A percentile compares a stretch with the other conserved stretches of the same genome.
Evolutionary conservation across 2,113 vertebrate species (phyloP).

Genomic region (Pungitius pungitius): DNA sequence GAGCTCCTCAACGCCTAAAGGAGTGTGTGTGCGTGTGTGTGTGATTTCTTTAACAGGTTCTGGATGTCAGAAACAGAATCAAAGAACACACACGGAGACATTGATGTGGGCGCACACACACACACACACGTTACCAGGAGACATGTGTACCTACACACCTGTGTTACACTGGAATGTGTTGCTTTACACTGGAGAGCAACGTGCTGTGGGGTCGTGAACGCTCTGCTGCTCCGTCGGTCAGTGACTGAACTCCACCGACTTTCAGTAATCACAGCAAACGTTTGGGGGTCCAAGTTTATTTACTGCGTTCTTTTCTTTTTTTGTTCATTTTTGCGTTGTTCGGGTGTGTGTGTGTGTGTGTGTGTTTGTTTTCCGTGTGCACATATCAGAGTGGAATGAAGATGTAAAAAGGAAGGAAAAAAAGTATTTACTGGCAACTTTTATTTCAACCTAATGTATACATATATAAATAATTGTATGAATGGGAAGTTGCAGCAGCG

Average conservation of each 20-base stretch:
- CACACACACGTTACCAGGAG: not conserved
- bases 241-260: constrained; percentile 35
- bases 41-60: constrained; percentile 12
- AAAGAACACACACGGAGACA: not conserved
- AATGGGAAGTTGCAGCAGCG: not conserved
- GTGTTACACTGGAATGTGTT: not conserved
- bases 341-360: constrained; percentile 17
- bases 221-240: not conserved
- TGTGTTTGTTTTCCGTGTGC: constrained; percentile 44
- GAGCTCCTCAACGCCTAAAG: constrained; percentile 83
- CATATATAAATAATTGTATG: constrained; percentile 2
- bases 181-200: not conserved
- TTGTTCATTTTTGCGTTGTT: constrained; percentile 25
- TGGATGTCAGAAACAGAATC: constrained; percentile 27
- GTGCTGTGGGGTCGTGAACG: not conserved
- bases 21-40: constrained; percentile 4
- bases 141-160: not conserved
- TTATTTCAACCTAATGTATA: too few relatives aligned
- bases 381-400: constrained; percentile 23
- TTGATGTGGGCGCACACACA: not conserved
- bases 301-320: not conserved
- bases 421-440: constrained; percentile 21
- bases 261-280: not conserved
- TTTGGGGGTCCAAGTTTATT: constrained; percentile 9
- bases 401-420: not conserved